A percentile compares a stretch with the other conserved stretches of the same genome.
These are phyloP conservation scores for Ptiloglossa arizonensis DNA, from an alignment of 1,140 invertebrate genomes.

Conservation along the genomic window DNA sequence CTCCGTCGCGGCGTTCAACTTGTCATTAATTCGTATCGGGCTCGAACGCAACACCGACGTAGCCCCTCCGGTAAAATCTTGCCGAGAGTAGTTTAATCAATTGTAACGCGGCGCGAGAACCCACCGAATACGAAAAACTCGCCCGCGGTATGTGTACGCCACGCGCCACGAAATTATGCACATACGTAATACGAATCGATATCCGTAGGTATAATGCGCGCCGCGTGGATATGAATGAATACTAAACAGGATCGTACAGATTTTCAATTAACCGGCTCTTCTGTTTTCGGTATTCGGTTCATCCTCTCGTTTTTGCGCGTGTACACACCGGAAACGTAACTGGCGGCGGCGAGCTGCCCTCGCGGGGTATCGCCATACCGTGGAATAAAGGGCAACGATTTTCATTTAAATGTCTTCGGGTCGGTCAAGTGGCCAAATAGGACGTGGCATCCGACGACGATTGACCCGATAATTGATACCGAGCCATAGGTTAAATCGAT, in stretches of 20 bases:
- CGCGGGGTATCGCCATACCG: not conserved
- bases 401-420: constrained; percentile 42
- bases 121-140: constrained; percentile 4
- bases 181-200: constrained; percentile 53
- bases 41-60: not conserved
- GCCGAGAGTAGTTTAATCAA: constrained; percentile 2
- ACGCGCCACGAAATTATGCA: constrained; percentile 55
- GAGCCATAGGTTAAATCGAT: constrained; percentile 58
- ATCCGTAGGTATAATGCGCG: constrained; percentile 39
- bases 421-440: constrained; percentile 46
- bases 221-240: constrained; percentile 55
- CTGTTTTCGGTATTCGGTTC: not conserved
- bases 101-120: too few relatives aligned
- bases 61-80: not conserved
- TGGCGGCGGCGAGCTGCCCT: not conserved
- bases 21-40: not conserved
- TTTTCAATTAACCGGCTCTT: constrained; percentile 56
- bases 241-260: constrained; percentile 44
- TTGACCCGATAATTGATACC: constrained; percentile 58
- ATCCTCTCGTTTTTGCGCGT: not conserved
- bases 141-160: not conserved
- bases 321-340: not conserved
- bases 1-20: too few relatives aligned
- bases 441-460: constrained; percentile 46
- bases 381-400: constrained; percentile 38